Conservation (phyloP, 2,113 vertebrate species). For the Microtus ochrogaster region DNA sequence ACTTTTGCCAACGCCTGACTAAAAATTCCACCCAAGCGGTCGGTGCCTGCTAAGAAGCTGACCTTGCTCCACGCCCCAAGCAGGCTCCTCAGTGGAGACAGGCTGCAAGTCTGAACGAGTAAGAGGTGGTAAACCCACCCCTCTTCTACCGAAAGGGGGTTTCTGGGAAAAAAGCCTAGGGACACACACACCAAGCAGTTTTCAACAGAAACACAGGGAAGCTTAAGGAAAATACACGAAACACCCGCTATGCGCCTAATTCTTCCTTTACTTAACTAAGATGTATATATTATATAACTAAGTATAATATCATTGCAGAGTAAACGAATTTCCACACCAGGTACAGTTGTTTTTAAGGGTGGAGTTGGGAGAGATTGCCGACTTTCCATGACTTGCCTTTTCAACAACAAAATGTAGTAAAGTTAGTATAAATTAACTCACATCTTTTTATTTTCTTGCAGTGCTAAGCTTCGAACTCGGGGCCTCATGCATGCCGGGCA, state of each 20-base stretch:
- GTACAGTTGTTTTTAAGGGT: background rate
- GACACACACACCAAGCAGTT: background rate
- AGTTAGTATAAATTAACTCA: background rate
- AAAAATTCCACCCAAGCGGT: background rate
- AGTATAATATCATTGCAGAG: background rate
- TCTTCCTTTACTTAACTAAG: background rate
- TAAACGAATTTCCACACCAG: background rate
- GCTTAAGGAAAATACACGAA: background rate
- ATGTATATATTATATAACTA: background rate
- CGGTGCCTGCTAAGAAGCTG: accelerated
- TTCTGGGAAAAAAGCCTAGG: background rate
- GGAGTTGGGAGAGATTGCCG: accelerated
- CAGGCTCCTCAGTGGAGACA: background rate
- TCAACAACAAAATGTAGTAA: background rate
- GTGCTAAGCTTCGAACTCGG: background rate
- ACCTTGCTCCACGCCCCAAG: background rate
- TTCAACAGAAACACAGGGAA: background rate
- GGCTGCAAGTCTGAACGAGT: background rate
- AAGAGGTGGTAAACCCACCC: background rate
- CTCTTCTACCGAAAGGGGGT: background rate
- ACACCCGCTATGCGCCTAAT: background rate
- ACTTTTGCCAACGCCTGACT: background rate
- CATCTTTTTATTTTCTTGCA: constrained; percentile 14
- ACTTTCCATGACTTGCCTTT: background rate
- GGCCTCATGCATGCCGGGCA: background rate